Base-by-base conservation (phyloP, 2,113 vertebrate genomes). In the Piliocolobus tephrosceles region DNA sequence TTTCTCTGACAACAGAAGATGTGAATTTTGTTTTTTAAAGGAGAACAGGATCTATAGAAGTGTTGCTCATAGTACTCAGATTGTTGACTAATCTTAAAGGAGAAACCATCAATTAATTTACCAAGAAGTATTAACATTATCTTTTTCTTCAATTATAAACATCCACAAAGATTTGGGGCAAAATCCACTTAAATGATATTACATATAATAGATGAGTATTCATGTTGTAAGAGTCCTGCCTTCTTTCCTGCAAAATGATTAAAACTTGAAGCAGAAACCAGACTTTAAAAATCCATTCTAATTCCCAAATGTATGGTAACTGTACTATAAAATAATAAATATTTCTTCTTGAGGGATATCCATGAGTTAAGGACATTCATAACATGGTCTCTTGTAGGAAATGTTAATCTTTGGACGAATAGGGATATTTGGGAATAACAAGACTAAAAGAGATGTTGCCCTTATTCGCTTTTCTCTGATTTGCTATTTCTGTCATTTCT, bases 231-330 rank as follows among this genome's bases (percentile, higher is more conserved):
- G 11, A 75, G 17, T 45, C 38, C 91, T 93, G 27, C 22, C 43
- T 82, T 76, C 32, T 88, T 94, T 82, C 43, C 47, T 94, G 55
- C 7, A 81, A 81, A 91, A 91, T 91, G 6, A 88, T 76, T 84
- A 30, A 68, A 94, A 92, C 12, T 97, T 92, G 6, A 9, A 70
- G 94, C 22, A 86, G 58, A 40, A 95, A 70, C 20, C 32, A 43
- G 32, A 72, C n/a, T 80, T 92, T 81, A 40, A 90, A 90, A 96
- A 78, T 87, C 23, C 2, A 50, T 88, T 43, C 35, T 76, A 83
- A 84, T 43, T 87, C 3, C 61, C 32, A 85, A 47, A 38, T 47
- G 70, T 90, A 73, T 75, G 68, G 68, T 55, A 75, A 88, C 40
- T 87, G 5, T n/a, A 82, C 58, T 57, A 7, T 88, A 95, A 75